Percentiles rank a stretch among this genome's conserved stretches.
Conservation (phyloP, 2,113 vertebrate species). For the Melanotaenia duboulayi region DNA sequence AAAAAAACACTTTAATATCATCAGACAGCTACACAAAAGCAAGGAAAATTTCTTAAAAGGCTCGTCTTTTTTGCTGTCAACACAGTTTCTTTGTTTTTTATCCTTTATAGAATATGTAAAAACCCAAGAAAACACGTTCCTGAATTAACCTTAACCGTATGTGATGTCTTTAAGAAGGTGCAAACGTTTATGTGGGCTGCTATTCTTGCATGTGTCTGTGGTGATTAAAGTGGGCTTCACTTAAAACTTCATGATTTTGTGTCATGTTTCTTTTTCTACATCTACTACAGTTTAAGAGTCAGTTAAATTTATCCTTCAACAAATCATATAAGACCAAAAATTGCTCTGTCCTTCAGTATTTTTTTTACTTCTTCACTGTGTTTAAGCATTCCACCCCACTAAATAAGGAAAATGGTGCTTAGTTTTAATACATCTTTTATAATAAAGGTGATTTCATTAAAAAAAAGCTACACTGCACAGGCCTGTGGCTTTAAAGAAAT, state of each 20-base stretch:
- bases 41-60: constrained; percentile 13
- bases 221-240: not conserved
- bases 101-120: constrained; percentile 3
- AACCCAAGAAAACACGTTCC: constrained; percentile 2
- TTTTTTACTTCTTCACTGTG: no score
- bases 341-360: not conserved
- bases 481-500: no score
- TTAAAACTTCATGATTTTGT: no score
- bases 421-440: not conserved
- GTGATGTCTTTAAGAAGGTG: not conserved
- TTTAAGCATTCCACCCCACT: no score
- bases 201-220: no score
- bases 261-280: no score
- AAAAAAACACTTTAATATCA: constrained; percentile 36
- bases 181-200: not conserved
- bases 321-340: no score
- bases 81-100: constrained; percentile 18
- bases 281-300: no score
- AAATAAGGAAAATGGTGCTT: not conserved
- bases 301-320: no score
- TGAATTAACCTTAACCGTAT: constrained; percentile 14
- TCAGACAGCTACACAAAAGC: constrained; percentile 40
- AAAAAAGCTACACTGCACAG: no score
- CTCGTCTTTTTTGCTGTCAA: no score
- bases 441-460: no score